Evolutionary conservation across 2,113 vertebrate genomes (phyloP).

Genomic region (Cryptoleucopteryx plumbea): DNA sequence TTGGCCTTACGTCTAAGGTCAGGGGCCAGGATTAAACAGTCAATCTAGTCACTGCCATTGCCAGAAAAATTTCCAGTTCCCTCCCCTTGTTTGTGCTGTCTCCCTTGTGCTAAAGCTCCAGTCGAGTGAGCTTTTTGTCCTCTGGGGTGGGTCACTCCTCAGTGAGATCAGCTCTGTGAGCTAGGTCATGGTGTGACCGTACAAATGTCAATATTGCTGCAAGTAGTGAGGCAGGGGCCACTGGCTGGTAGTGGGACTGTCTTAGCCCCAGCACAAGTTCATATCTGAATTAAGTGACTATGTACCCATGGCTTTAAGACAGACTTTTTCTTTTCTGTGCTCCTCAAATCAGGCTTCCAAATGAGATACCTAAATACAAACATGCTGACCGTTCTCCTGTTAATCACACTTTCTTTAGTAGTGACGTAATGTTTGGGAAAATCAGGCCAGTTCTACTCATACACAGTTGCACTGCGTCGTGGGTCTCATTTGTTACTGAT

Average conservation of each 20-base stretch:
- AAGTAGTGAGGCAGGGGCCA: neutral
- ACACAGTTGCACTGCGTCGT: neutral
- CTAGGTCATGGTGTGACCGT: neutral
- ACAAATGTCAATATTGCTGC: rapidly evolving
- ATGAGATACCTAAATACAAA: neutral
- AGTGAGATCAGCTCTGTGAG: neutral
- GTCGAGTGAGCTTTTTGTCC: neutral
- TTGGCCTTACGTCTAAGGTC: neutral
- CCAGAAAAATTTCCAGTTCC: neutral
- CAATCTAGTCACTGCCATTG: neutral
- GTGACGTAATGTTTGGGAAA: neutral
- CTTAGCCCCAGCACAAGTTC: rapidly evolving
- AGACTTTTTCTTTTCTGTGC: neutral
- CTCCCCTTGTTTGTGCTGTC: neutral
- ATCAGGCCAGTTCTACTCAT: neutral
- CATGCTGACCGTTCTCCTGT: neutral
- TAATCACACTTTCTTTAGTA: neutral
- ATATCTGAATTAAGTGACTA: neutral
- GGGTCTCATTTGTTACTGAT: neutral
- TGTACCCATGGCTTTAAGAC: neutral
- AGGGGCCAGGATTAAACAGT: neutral
- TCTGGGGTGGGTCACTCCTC: neutral
- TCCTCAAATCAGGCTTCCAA: neutral
- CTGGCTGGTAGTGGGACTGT: neutral
- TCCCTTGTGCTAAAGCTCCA: neutral